phyloP scores from a whole-genome alignment of 2,888 invertebrate genomes.

The Synergus umbraculus region DNA sequence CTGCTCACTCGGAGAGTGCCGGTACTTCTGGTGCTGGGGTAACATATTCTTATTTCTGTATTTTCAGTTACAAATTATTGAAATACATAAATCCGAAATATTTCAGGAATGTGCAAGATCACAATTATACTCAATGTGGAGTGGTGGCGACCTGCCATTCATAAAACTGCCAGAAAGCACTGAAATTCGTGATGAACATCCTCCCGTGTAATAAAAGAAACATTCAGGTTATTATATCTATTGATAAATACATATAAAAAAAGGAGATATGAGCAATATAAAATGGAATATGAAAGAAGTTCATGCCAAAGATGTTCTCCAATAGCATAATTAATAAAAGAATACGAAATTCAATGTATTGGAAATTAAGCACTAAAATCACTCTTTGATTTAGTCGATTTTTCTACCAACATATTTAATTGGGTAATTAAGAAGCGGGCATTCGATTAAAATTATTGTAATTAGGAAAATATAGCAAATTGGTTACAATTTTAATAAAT shows the following conservation, averaged over 20 bases:
- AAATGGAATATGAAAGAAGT: constrained; percentile 2
- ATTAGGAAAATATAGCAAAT: constrained; percentile 26
- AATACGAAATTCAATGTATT: background rate
- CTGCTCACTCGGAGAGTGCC: constrained; percentile 79
- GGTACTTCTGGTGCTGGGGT: constrained; percentile 77
- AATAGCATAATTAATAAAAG: constrained; percentile 15
- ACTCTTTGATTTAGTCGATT: constrained; percentile 8
- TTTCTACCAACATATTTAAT: background rate
- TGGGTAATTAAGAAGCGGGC: background rate
- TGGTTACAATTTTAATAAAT: constrained; percentile 7
- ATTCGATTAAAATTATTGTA: background rate
- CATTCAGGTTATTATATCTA: background rate
- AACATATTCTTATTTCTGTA: constrained; percentile 40
- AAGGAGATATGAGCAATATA: constrained; percentile 1
- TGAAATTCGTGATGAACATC: constrained; percentile 72
- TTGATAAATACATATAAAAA: background rate
- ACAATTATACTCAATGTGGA: constrained; percentile 78
- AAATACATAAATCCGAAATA: background rate
- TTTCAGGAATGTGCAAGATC: constrained; percentile 74
- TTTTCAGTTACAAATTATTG: background rate
- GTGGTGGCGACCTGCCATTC: constrained; percentile 77
- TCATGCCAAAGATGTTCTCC: constrained; percentile 26
- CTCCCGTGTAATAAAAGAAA: constrained; percentile 67
- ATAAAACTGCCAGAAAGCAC: constrained; percentile 77
- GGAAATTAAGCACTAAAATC: constrained; percentile 14